Conservation (phyloP, 2,888 invertebrate genomes). For the Gortyna flavago region DNA sequence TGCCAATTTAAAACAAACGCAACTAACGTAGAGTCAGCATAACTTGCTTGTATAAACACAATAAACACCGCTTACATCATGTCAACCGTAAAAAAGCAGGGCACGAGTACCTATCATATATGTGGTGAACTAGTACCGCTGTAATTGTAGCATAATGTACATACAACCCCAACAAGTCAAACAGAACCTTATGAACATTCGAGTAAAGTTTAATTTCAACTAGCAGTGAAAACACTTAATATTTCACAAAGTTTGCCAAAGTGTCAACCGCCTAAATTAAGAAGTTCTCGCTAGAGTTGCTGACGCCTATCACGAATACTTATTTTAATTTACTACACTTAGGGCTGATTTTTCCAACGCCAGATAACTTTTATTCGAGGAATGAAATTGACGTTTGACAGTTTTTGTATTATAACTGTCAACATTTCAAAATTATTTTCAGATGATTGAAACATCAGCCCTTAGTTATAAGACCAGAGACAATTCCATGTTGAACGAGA, state of each 20-base stretch:
- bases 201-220: constrained; percentile 45
- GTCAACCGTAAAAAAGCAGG: constrained; percentile 66
- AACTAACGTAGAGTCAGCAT: constrained; percentile 23
- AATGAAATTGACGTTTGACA: no score
- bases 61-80: constrained; percentile 50
- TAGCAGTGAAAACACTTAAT: constrained; percentile 42
- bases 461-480: constrained; percentile 38
- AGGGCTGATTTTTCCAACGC: no score
- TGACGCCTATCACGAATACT: constrained; percentile 53
- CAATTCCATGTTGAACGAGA: constrained; percentile 8
- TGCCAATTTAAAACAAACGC: constrained; percentile 20
- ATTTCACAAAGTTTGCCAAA: constrained; percentile 54
- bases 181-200: neutral
- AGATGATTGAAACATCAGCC: no score
- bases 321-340: constrained; percentile 58
- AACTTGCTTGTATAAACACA: constrained; percentile 32
- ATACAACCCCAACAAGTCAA: constrained; percentile 16
- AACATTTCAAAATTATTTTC: no score
- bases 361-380: neutral
- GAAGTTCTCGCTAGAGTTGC: constrained; percentile 62
- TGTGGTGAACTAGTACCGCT: constrained; percentile 48
- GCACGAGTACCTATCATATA: constrained; percentile 62
- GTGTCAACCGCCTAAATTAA: constrained; percentile 70
- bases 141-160: constrained; percentile 59
- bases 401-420: no score